Conservation (phyloP, 2,888 invertebrate genomes). For the Leptinotarsa tumamoca region DNA sequence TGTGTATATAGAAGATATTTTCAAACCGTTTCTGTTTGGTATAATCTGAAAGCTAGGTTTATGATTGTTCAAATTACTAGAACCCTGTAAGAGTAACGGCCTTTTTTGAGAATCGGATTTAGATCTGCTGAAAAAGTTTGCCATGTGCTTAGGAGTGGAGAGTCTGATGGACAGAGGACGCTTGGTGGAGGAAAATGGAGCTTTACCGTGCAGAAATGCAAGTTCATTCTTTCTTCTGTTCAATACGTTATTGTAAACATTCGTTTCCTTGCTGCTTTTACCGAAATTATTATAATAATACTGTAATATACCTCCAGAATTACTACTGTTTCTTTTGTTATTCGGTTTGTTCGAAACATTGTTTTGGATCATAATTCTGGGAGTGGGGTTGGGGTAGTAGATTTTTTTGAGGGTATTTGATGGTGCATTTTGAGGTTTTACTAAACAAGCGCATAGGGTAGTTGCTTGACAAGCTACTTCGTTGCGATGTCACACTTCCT, state of each 20-base stretch:
- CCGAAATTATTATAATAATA: slow-evolving; percentile 66
- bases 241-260: slow-evolving; percentile 64
- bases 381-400: slow-evolving; percentile 59
- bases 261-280: slow-evolving; percentile 62
- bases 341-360: slow-evolving; percentile 54
- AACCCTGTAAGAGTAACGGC: slow-evolving; percentile 62
- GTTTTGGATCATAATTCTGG: slow-evolving; percentile 50
- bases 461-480: slow-evolving; percentile 51
- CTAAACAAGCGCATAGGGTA: slow-evolving; percentile 46
- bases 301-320: slow-evolving; percentile 48
- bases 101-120: slow-evolving; percentile 66
- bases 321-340: slow-evolving; percentile 55
- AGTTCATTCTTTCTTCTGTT: slow-evolving; percentile 58
- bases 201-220: slow-evolving; percentile 65
- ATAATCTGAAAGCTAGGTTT: slow-evolving; percentile 52
- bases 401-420: slow-evolving; percentile 58
- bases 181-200: slow-evolving; percentile 70
- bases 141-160: slow-evolving; percentile 65
- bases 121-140: slow-evolving; percentile 64
- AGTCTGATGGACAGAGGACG: slow-evolving; percentile 66
- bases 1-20: slow-evolving; percentile 69
- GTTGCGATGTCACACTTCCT: slow-evolving; percentile 89
- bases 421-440: slow-evolving; percentile 47
- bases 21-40: slow-evolving; percentile 67
- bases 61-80: slow-evolving; percentile 49